Conservation (phyloP, 2,113 vertebrate species). For the Jaculus jaculus region DNA sequence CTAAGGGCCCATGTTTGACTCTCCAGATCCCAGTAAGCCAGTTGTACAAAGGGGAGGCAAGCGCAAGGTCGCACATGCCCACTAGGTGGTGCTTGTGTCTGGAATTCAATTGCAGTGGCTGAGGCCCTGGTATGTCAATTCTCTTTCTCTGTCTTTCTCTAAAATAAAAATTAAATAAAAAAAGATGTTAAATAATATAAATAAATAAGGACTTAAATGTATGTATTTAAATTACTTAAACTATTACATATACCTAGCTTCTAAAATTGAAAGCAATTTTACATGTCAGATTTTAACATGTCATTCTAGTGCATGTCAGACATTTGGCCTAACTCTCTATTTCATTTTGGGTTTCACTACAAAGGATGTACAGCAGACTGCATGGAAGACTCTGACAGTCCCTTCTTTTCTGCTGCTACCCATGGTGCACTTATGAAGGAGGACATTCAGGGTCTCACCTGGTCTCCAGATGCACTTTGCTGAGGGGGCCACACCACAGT, state of each 20-base stretch:
- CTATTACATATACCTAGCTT: neutral
- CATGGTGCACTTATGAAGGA: neutral
- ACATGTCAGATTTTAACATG: neutral
- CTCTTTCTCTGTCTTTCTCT: too few relatives aligned
- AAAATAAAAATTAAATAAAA: neutral
- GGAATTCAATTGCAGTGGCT: too few relatives aligned
- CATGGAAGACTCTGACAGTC: rapidly evolving
- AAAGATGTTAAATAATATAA: conserved; percentile 16
- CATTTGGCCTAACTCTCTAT: neutral
- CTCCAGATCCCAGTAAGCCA: too few relatives aligned
- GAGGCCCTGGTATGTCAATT: too few relatives aligned
- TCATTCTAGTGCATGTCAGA: neutral
- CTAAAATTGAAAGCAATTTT: conserved; percentile 11
- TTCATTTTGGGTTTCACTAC: neutral
- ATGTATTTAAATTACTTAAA: conserved; percentile 28
- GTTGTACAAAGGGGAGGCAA: too few relatives aligned
- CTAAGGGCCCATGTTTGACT: too few relatives aligned
- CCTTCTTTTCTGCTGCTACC: neutral
- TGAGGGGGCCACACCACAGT: conserved; percentile 95
- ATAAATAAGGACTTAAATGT: neutral
- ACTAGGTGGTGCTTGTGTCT: too few relatives aligned
- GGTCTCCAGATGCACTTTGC: conserved; percentile 99
- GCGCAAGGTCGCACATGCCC: too few relatives aligned
- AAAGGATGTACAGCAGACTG: neutral
- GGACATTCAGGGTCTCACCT: conserved; percentile 84